Evolutionary conservation across 2,888 invertebrate species (phyloP), one percentile per base, ranked within the genome.

Genomic region (Thumatha senex): DNA sequence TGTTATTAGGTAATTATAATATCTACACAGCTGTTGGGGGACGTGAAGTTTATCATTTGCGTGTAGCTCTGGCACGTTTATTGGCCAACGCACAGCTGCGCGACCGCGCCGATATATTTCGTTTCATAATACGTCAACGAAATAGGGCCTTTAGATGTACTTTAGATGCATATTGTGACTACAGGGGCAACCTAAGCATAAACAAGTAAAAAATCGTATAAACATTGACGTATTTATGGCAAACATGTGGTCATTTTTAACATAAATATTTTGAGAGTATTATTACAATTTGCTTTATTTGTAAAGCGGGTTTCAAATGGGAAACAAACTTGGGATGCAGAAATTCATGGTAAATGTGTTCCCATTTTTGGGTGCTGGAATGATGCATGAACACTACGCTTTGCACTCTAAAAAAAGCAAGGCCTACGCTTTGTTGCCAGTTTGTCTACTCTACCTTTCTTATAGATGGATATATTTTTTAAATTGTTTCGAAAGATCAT

Each of bases 31-130:
- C 48, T 64, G 61, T 40, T 39, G 53, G 46, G 48, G 45, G 38
- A 35, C 41, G 50, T 33, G 34, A 36, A n/a, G 44, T 58, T 56
- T 62, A 59, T 60, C 56, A 53, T 45, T 56, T 47, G 40, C 15
- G 39, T 43, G 29, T 43, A 10, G 39, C 45, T 29, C 43, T 30
- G 42, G 33, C 30, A 42, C 41, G 39, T 52, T 52, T 46, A 30
- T 71, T 70, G 62, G 66, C 36, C 49, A 62, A 66, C 48, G 50
- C 55, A 62, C 75, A 76, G 76, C 76, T 77, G 77, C 67, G 63
- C 62, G 8, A n/a, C 18, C 1, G 51, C 52, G 58, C 50, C 45
- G 55, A 35, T 60, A 53, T 58, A 54, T 65, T 56, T 62, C 59
- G 61, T 69, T 72, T 63, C 70, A 63, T 61, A 73, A 72, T 58